Base-by-base conservation (phyloP, 2,888 invertebrate genomes). In the Ormyrus nitidulus region DNA sequence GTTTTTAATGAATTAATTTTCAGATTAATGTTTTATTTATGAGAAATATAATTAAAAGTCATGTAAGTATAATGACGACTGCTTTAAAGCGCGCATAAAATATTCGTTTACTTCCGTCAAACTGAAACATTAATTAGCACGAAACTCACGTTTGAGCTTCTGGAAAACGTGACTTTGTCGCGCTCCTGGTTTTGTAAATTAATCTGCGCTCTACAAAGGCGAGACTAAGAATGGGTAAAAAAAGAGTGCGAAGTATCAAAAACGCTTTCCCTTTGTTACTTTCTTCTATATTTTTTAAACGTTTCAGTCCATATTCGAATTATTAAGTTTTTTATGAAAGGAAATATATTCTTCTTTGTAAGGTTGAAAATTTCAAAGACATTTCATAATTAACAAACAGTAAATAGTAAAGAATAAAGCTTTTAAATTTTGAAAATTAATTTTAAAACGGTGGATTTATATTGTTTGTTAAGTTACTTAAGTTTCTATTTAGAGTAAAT, bases 201-300 rank as follows among this genome's bases (percentile, higher is more conserved):
- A 61, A 79, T 76, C 72, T 66, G n/a, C 34, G 34, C 44, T n/a
- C 61, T n/a, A 48, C 58, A 69, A 69, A 68, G 68, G 19, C 54
- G 11, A 44, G 68, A 53, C 6, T 61, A 53, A 51, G 46, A 8
- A 11, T 6, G 11, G 19, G 34, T 34, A 61, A 72, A 72, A 61
- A 61, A 8, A 7, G 8, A 6, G 51, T n/a, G 53, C 11, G 51
- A 61, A 61, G 7, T 53, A 61, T 72, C 59, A 72, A 51, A 72
- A 51, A 61, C 71, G 49, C n/a, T 5, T 48, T 11, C 44, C 34
- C 34, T 34, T 34, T 11, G n/a, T 48, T 64, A 64, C 46, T 64
- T 64, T 48, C 48, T 64, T n/a, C 64, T n/a, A n/a, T n/a, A 11
- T 46, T 64, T n/a, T 11, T 64, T 44, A 4, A 64, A 10, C 53